Conservation (phyloP, 2,888 invertebrate genomes). For the Melinopterus prodromus region DNA sequence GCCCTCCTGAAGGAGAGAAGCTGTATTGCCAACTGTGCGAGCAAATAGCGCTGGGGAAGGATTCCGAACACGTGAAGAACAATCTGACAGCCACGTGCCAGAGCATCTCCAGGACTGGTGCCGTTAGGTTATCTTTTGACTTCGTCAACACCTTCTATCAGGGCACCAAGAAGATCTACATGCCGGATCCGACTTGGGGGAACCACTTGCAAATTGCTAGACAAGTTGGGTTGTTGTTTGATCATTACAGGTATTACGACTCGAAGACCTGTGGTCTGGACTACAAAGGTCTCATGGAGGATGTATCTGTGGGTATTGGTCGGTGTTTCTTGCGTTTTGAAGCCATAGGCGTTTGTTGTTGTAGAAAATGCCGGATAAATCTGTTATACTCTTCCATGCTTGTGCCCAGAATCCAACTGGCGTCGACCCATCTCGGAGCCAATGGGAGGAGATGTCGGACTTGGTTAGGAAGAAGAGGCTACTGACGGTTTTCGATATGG, state of each 20-base stretch:
- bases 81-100: slow-evolving; percentile 58
- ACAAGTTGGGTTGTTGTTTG: slow-evolving; percentile 68
- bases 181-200: slow-evolving; percentile 75
- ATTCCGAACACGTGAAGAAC: slow-evolving; percentile 61
- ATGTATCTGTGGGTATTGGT: slow-evolving; percentile 56
- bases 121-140: slow-evolving; percentile 68
- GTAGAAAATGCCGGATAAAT: slow-evolving; percentile 91
- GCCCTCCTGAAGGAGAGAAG: slow-evolving; percentile 66
- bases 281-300: slow-evolving; percentile 69
- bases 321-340: not conserved
- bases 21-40: slow-evolving; percentile 57
- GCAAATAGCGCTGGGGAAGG: slow-evolving; percentile 67
- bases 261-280: slow-evolving; percentile 72
- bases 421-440: slow-evolving; percentile 86
- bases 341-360: not conserved
- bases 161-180: slow-evolving; percentile 66
- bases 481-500: slow-evolving; percentile 97
- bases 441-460: slow-evolving; percentile 89
- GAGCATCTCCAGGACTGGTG: slow-evolving; percentile 72
- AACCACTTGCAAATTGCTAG: slow-evolving; percentile 73
- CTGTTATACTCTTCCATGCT: slow-evolving; percentile 92
- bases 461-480: slow-evolving; percentile 82
- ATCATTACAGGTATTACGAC: slow-evolving; percentile 73
- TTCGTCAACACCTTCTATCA: slow-evolving; percentile 66
- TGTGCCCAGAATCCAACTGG: slow-evolving; percentile 99